Conservation (phyloP, 1,140 invertebrate species). For the Myzus persicae region DNA sequence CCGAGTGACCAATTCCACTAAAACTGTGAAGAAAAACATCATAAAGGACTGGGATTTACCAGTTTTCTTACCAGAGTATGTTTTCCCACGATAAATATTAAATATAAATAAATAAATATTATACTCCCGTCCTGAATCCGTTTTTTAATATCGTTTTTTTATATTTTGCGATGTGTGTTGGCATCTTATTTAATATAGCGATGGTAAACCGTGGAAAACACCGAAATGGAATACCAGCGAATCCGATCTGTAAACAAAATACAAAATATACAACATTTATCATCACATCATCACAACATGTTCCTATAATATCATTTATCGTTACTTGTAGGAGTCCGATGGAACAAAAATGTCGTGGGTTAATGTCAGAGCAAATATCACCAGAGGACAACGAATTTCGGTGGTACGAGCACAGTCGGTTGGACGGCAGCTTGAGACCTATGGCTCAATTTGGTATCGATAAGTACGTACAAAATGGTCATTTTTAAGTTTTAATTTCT, state of each 20-base stretch:
- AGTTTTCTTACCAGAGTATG: not conserved
- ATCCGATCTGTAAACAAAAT: not conserved
- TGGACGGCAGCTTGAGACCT: not conserved
- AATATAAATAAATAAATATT: too few species aligned
- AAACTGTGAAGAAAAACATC: not conserved
- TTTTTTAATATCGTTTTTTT: too few species aligned
- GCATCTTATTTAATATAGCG: not conserved
- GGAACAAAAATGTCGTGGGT: not conserved
- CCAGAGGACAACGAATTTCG: not conserved
- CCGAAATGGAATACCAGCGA: not conserved
- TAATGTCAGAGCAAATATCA: not conserved
- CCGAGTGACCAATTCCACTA: not conserved
- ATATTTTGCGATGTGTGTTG: not conserved
- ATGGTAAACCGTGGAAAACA: not conserved
- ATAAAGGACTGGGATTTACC: not conserved
- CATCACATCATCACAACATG: too few species aligned
- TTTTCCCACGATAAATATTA: not conserved
- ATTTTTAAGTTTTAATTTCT: not conserved
- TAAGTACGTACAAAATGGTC: not conserved
- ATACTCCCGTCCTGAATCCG: too few species aligned
- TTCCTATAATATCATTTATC: not conserved
- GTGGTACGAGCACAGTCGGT: not conserved
- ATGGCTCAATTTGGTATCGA: not conserved
- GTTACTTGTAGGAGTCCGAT: not conserved
- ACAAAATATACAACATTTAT: too few species aligned